Conservation (phyloP, 23 tunicate species). For the Ciona savignyi region DNA sequence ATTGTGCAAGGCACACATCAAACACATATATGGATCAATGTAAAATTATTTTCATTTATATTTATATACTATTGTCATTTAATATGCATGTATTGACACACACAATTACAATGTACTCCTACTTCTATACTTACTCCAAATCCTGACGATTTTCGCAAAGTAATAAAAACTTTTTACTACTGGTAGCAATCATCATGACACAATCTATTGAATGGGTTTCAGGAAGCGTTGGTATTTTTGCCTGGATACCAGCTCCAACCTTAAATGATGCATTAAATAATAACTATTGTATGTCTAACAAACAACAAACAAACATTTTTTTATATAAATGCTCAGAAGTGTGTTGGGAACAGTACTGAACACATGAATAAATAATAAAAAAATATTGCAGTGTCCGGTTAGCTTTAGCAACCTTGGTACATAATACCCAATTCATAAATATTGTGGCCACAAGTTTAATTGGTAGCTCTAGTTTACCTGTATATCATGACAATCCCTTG, state of each 20-base stretch:
- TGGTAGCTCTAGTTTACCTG: constrained; percentile 17
- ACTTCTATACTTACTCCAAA: constrained; percentile 31
- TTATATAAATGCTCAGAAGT: too few relatives aligned
- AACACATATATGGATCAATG: too few relatives aligned
- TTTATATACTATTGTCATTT: too few relatives aligned
- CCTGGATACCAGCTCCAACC: constrained; percentile 78
- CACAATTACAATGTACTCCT: background rate
- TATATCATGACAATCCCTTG: constrained; percentile 50
- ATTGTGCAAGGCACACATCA: too few relatives aligned
- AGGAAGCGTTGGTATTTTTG: constrained; percentile 52
- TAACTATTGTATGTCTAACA: background rate
- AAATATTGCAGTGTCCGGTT: background rate
- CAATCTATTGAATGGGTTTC: constrained; percentile 40
- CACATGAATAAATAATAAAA: background rate
- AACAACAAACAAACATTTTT: background rate
- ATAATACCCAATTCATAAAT: too few relatives aligned
- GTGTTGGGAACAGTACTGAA: too few relatives aligned
- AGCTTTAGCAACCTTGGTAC: too few relatives aligned
- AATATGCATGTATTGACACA: too few relatives aligned
- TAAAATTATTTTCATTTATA: too few relatives aligned
- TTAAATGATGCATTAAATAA: too few relatives aligned
- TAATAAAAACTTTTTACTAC: constrained; percentile 37
- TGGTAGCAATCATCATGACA: constrained; percentile 30
- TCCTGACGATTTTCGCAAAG: constrained; percentile 48
- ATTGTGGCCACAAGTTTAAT: too few relatives aligned